These are phyloP conservation scores for Limnodromus scolopaceus DNA, from an alignment of 2,797 vertebrate species.

Conservation along the genomic window DNA sequence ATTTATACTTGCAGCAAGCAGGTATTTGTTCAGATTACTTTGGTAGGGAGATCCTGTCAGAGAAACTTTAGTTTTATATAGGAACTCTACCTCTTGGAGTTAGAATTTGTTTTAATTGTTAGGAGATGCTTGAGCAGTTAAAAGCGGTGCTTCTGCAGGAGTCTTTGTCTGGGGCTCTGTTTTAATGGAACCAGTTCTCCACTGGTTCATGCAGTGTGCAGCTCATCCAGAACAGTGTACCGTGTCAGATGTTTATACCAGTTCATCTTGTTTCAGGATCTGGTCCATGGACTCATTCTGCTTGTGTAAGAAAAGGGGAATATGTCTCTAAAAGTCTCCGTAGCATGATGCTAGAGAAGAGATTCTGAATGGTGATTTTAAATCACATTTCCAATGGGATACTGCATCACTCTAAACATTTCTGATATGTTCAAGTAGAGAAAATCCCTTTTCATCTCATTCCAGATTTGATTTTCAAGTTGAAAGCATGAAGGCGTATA, in stretches of 20 bases:
- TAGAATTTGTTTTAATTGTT: not conserved
- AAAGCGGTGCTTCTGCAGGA: not conserved
- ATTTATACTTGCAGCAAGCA: slow-evolving; percentile 14
- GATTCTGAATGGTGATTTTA: not conserved
- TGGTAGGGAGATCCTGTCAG: not conserved
- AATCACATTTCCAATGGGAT: not conserved
- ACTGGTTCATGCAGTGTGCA: not conserved
- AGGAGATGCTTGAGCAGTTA: not conserved
- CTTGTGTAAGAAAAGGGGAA: not conserved
- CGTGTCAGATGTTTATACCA: not conserved
- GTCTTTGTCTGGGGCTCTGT: not conserved
- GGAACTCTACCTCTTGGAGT: not conserved
- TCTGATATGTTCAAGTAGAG: not conserved
- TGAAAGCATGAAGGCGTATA: slow-evolving; percentile 38
- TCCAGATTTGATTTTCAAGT: slow-evolving; percentile 46
- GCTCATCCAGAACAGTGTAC: not conserved
- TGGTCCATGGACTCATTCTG: not conserved
- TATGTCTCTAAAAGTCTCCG: not conserved
- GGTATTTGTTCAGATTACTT: slow-evolving; percentile 11
- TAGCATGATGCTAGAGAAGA: not conserved
- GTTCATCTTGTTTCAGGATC: not conserved
- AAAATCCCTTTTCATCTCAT: slow-evolving; percentile 47
- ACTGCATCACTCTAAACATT: not conserved
- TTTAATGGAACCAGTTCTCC: not conserved
- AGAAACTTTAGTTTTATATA: not conserved